phyloP scores from a whole-genome alignment of 1,140 invertebrate genomes.

The Apis mellifera region DNA sequence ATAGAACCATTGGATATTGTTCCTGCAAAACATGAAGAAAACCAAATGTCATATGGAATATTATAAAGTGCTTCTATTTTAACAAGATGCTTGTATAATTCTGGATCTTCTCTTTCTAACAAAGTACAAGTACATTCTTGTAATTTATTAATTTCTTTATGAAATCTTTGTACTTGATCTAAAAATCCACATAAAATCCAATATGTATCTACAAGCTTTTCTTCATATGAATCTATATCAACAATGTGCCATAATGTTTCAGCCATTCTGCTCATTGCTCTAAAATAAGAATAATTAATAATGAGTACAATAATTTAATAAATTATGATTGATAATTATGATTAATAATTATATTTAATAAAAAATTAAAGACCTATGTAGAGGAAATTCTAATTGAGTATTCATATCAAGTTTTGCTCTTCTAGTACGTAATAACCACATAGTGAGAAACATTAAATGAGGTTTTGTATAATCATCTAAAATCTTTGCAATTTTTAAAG shows the following conservation, averaged over 20 bases:
- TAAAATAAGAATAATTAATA: constrained; percentile 71
- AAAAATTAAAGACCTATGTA: constrained; percentile 71
- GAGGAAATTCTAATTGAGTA: constrained; percentile 77
- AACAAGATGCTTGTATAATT: constrained; percentile 84
- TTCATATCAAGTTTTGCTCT: constrained; percentile 84
- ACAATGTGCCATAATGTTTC: constrained; percentile 86
- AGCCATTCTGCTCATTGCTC: constrained; percentile 85
- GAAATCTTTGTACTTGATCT: constrained; percentile 85
- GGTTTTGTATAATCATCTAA: constrained; percentile 82
- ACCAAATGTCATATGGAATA: constrained; percentile 88
- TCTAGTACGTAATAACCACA: constrained; percentile 89
- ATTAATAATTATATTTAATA: not conserved
- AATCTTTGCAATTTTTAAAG: constrained; percentile 85
- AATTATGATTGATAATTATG: not conserved
- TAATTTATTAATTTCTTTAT: constrained; percentile 84
- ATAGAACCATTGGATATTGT: constrained; percentile 89
- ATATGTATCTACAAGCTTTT: constrained; percentile 85
- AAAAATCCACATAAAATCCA: constrained; percentile 90
- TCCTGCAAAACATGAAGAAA: constrained; percentile 90
- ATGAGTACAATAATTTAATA: not conserved
- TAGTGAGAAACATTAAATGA: constrained; percentile 85
- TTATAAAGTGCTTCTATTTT: constrained; percentile 83
- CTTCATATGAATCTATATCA: constrained; percentile 82
- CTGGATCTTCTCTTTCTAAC: constrained; percentile 87
- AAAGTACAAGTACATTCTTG: constrained; percentile 85